Evolutionary conservation across 1,140 invertebrate genomes (phyloP).

Genomic region (Atta colombica): DNA sequence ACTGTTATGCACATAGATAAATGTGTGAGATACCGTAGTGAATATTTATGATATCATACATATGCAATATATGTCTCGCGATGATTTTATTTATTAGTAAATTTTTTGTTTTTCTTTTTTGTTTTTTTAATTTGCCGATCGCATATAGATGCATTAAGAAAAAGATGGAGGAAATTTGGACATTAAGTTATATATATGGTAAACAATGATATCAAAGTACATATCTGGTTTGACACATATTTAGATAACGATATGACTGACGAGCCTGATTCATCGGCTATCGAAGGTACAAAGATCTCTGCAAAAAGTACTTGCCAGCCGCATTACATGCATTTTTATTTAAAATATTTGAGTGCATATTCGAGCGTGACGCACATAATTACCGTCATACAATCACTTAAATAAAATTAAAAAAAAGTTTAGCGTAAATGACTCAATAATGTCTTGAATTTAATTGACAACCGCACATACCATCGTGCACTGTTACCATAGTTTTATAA

Average conservation of each 20-base stretch:
- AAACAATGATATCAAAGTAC: constrained; percentile 27
- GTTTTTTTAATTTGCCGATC: constrained; percentile 44
- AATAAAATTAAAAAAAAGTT: neutral
- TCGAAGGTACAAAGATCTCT: constrained; percentile 47
- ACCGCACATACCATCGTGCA: neutral
- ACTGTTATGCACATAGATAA: neutral
- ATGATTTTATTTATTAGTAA: neutral
- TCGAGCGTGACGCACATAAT: neutral
- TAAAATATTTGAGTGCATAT: neutral
- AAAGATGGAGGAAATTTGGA: neutral
- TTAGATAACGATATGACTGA: constrained; percentile 27
- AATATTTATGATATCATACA: neutral
- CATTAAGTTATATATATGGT: neutral
- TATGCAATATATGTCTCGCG: neutral
- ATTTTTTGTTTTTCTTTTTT: neutral
- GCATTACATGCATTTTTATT: neutral
- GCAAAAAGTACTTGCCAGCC: neutral
- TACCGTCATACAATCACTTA: neutral
- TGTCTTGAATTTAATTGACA: neutral
- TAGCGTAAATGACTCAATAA: neutral
- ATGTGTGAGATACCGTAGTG: constrained; percentile 1
- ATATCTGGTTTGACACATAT: neutral
- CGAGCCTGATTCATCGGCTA: neutral
- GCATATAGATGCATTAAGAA: neutral
- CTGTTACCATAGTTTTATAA: neutral